Evolutionary conservation across 2,888 invertebrate species (phyloP), one percentile per base, ranked within the genome.

Genomic region (Drosophila melanosoma): DNA sequence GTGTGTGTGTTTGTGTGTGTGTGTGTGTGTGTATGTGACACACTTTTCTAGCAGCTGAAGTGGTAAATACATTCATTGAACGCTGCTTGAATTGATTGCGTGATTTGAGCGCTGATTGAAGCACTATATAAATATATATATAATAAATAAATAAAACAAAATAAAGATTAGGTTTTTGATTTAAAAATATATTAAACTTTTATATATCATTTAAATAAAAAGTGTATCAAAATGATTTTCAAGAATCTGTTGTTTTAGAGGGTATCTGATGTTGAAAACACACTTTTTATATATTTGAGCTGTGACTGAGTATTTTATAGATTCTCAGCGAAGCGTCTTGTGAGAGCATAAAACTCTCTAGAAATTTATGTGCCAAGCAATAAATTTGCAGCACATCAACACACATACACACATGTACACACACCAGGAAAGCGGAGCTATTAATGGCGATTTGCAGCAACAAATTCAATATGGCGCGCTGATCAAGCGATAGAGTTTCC

Each of bases 381-480:
- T 85, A 85, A 87, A 87, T 82, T 76, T 65, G 26, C 45, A 53
- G 56, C 68, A 58, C 67, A 66, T 67, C 48, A 48, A 26, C 23
- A 15, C 7, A 29, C 29, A 32, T 45, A 57, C 38, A 45, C 54
- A 66, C 35, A 35, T 15, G 17, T 49, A 40, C 53, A 36, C n/a
- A 35, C 29, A 45, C 11, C 23, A 48, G 62, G 74, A 58, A 58
- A 60, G 69, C 66, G 58, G 57, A 61, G 69, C 72, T 86, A 76
- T 88, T 84, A 83, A 83, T 81, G 58, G 70, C 83, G 70, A 49
- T 69, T 69, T 45, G 64, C 67, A 81, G 81, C 74, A 81, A 83
- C 81, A 83, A 83, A 75, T 84, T 75, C 83, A 75, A 84, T 83
- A 84, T 82, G 73, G 71, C 63, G 42, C 58, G 45, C 59, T 69